A percentile compares a stretch with the other conserved stretches of the same genome.
Conservation (phyloP, 1,140 invertebrate species). For the Cryptotermes secundus region DNA sequence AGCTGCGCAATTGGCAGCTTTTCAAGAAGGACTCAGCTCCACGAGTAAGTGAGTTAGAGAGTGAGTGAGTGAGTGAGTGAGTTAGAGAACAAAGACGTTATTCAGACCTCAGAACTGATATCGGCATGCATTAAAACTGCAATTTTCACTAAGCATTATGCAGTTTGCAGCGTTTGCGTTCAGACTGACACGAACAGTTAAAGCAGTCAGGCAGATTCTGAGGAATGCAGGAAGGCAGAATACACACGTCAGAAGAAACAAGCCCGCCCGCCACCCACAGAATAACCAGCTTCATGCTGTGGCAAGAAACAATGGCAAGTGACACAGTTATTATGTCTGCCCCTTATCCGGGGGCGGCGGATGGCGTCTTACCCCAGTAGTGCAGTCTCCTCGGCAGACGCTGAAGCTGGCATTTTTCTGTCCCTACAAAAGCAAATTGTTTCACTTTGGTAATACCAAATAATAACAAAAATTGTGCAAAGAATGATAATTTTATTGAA, state of each 20-base stretch:
- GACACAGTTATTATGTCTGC: not conserved
- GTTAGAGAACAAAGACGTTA: too few relatives aligned
- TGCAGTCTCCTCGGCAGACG: constrained; percentile 44
- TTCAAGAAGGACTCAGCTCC: too few relatives aligned
- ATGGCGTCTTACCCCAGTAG: constrained; percentile 42
- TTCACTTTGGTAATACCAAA: not conserved
- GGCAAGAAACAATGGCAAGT: not conserved
- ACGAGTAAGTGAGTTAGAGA: too few relatives aligned
- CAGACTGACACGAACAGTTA: not conserved
- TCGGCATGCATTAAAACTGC: not conserved
- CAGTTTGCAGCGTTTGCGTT: not conserved
- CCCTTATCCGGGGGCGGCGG: not conserved
- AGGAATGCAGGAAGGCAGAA: not conserved
- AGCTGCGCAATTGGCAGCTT: too few relatives aligned
- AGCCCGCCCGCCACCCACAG: not conserved
- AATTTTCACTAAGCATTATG: not conserved
- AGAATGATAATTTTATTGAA: not conserved
- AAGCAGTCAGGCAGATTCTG: not conserved
- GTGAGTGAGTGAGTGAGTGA: too few relatives aligned
- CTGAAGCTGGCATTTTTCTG: constrained; percentile 42
- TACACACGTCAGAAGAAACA: not conserved
- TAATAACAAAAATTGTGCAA: not conserved
- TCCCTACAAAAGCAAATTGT: constrained; percentile 35
- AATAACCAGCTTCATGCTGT: not conserved
- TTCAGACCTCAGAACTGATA: too few relatives aligned